These are phyloP conservation scores for Halichondria panicea DNA, from an alignment of 37 sponge, comb jelly and placozoan species.

Conservation along the genomic window DNA sequence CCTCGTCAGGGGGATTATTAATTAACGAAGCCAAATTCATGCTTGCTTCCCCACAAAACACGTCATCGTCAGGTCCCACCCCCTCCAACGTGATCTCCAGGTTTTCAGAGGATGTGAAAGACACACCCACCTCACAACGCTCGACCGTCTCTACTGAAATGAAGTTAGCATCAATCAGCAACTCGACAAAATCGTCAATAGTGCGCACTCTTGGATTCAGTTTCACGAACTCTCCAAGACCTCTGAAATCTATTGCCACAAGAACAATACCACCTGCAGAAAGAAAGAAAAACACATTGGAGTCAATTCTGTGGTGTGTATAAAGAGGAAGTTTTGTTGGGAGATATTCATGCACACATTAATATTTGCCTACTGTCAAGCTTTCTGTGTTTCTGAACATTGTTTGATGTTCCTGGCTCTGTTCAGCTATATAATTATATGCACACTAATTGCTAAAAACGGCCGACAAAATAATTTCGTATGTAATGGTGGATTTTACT, in stretches of 20 bases:
- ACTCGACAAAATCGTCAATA: constrained; percentile 13
- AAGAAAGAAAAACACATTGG: no score
- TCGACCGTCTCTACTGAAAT: neutral
- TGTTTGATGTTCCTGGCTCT: neutral
- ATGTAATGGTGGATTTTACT: neutral
- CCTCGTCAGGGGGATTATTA: neutral
- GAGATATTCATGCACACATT: neutral
- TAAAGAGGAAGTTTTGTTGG: no score
- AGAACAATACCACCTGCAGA: constrained; percentile 28
- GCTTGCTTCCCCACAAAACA: constrained; percentile 8
- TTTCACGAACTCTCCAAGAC: constrained; percentile 11
- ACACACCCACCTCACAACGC: constrained; percentile 12
- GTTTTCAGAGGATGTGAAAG: constrained; percentile 20
- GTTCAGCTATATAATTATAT: neutral
- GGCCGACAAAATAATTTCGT: neutral
- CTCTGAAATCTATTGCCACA: constrained; percentile 21
- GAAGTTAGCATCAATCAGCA: constrained; percentile 9
- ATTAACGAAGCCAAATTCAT: neutral
- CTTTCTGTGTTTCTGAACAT: neutral
- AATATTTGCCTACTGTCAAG: neutral
- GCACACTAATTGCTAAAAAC: neutral
- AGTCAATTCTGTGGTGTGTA: no score
- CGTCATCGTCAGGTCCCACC: neutral
- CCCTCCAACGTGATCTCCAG: constrained; percentile 14
- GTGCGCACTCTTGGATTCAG: constrained; percentile 5